These are phyloP conservation scores for Diadema setosum DNA, from an alignment of 35 echinoderm and acorn worm genomes.

Conservation along the genomic window DNA sequence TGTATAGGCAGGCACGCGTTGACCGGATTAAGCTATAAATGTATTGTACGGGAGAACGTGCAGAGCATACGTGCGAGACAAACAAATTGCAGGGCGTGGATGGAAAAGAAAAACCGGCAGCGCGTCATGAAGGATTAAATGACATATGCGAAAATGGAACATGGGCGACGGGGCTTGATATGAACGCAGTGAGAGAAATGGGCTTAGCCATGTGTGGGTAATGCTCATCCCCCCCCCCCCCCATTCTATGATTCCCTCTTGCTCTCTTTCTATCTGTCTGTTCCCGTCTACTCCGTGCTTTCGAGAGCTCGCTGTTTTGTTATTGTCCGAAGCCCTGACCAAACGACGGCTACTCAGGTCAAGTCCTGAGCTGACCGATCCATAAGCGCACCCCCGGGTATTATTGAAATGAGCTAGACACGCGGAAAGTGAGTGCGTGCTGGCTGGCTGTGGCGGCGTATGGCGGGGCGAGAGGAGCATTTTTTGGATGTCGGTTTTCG, in stretches of 20 bases:
- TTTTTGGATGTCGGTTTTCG: neutral
- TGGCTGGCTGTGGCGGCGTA: too few relatives aligned
- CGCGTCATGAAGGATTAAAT: neutral
- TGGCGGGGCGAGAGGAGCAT: too few relatives aligned
- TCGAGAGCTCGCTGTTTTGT: neutral
- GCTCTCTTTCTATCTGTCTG: too few relatives aligned
- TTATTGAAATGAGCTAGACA: neutral
- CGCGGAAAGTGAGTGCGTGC: neutral
- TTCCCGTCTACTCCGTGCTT: too few relatives aligned
- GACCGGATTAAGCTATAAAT: neutral
- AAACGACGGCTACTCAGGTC: neutral
- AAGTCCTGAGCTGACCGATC: neutral
- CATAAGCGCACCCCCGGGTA: constrained; percentile 3
- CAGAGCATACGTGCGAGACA: neutral
- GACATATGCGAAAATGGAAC: neutral
- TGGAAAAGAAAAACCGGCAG: neutral
- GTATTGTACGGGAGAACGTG: neutral
- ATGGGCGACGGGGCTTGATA: neutral
- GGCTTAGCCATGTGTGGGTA: neutral
- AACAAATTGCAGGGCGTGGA: neutral
- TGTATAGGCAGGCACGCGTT: neutral
- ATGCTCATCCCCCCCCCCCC: neutral
- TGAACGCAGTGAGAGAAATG: neutral
- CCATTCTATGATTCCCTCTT: too few relatives aligned
- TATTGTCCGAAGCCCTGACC: neutral